Evolutionary conservation across 1,140 invertebrate genomes (phyloP).

Genomic region (Pinna nobilis): DNA sequence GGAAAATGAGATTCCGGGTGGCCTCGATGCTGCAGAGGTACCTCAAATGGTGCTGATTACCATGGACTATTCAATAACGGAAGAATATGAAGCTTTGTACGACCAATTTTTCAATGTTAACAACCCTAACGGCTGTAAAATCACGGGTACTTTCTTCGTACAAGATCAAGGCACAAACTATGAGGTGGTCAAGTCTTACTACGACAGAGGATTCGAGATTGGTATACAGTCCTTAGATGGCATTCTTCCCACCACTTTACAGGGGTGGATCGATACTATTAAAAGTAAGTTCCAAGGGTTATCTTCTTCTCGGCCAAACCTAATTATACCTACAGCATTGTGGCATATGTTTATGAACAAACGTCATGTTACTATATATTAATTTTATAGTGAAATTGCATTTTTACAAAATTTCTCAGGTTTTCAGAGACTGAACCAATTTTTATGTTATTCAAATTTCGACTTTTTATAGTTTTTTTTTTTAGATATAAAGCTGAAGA

Average conservation of each 20-base stretch:
- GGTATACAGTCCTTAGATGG: conserved; percentile 85
- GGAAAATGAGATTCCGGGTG: conserved; percentile 67
- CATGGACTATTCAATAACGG: conserved; percentile 95
- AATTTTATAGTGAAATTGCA: no score
- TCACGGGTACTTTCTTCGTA: conserved; percentile 87
- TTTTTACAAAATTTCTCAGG: no score
- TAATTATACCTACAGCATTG: no score
- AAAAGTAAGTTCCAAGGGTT: conserved; percentile 41
- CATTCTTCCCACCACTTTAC: conserved; percentile 31
- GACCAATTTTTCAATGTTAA: conserved; percentile 62
- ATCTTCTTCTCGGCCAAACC: no score
- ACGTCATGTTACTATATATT: no score
- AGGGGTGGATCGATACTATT: conserved; percentile 45
- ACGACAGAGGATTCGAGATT: conserved; percentile 90
- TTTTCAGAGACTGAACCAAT: no score
- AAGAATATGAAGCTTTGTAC: conserved; percentile 35
- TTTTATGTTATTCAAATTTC: no score
- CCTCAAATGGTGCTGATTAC: conserved; percentile 96
- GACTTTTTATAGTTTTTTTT: no score
- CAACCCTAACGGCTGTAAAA: conserved; percentile 89
- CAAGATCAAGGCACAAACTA: conserved; percentile 88
- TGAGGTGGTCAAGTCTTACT: conserved; percentile 86
- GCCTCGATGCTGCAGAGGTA: conserved; percentile 78
- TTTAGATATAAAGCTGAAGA: no score
- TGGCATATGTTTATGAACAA: no score